These are phyloP conservation scores for Ifrita kowaldi DNA, from an alignment of 2,113 vertebrate genomes.

Conservation along the genomic window DNA sequence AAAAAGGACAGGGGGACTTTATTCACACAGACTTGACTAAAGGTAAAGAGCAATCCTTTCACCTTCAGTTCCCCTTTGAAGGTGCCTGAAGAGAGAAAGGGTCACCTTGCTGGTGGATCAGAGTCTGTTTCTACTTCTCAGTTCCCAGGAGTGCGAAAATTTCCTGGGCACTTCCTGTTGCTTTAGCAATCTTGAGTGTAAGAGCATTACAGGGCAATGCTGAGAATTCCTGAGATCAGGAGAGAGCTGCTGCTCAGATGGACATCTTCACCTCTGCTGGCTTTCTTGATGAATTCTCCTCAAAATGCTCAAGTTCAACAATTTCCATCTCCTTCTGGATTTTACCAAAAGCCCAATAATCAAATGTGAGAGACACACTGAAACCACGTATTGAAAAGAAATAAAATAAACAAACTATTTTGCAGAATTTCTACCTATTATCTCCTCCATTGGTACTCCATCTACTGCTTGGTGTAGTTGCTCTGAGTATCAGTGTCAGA, in stretches of 20 bases:
- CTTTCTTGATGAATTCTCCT: not conserved
- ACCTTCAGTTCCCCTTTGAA: not conserved
- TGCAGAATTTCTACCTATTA: not conserved
- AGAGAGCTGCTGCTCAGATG: not conserved
- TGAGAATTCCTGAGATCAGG: not conserved
- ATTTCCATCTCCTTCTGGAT: not conserved
- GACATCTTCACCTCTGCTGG: not conserved
- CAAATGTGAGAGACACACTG: not conserved
- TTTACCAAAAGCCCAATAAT: not conserved
- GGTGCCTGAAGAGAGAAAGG: not conserved
- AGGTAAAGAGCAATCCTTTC: not conserved
- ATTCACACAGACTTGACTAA: not conserved
- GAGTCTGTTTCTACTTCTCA: not conserved
- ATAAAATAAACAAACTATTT: not conserved
- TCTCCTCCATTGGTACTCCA: not conserved
- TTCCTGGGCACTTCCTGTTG: not conserved
- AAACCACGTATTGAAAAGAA: not conserved
- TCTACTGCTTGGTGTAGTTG: not conserved
- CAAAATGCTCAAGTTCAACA: not conserved
- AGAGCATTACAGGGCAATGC: not conserved
- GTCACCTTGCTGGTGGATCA: not conserved
- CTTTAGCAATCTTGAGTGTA: not conserved
- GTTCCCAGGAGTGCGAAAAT: not conserved
- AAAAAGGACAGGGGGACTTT: not conserved
- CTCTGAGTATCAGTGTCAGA: not conserved